Percentiles rank a stretch among this genome's conserved stretches.
These are phyloP conservation scores for Novumbra hubbsi DNA, from an alignment of 2,797 vertebrate genomes.

Conservation along the genomic window DNA sequence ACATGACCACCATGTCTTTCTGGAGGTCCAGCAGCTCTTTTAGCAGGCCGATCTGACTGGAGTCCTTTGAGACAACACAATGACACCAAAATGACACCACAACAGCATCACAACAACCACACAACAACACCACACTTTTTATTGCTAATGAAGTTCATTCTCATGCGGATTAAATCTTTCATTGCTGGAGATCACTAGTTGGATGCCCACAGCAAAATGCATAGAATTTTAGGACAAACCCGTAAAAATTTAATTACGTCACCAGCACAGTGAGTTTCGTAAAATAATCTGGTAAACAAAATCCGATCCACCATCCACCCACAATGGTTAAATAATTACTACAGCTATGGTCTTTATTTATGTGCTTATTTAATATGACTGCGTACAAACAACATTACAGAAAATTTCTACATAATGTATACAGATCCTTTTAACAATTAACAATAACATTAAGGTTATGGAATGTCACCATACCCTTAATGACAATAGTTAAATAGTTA, in stretches of 20 bases:
- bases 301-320: not conserved
- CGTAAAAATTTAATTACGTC: not conserved
- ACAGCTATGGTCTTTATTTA: not conserved
- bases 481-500: slow-evolving; percentile 46
- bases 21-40: slow-evolving; percentile 95
- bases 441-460: not conserved
- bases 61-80: slow-evolving; percentile 76
- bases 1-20: slow-evolving; percentile 98
- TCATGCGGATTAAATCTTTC: not conserved
- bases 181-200: not conserved
- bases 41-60: slow-evolving; percentile 90
- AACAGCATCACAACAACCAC: slow-evolving; percentile 39
- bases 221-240: not conserved
- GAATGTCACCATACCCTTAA: slow-evolving; percentile 60
- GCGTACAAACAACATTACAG: not conserved
- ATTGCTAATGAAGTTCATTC: not conserved
- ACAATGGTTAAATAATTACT: not conserved
- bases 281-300: not conserved
- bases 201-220: not conserved
- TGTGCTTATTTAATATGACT: not conserved
- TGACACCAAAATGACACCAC: no score
- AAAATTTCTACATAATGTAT: not conserved
- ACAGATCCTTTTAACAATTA: no score
- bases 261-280: not conserved
- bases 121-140: not conserved